Base-by-base conservation (phyloP, 2,888 invertebrate genomes). In the Tiliacea aurago region DNA sequence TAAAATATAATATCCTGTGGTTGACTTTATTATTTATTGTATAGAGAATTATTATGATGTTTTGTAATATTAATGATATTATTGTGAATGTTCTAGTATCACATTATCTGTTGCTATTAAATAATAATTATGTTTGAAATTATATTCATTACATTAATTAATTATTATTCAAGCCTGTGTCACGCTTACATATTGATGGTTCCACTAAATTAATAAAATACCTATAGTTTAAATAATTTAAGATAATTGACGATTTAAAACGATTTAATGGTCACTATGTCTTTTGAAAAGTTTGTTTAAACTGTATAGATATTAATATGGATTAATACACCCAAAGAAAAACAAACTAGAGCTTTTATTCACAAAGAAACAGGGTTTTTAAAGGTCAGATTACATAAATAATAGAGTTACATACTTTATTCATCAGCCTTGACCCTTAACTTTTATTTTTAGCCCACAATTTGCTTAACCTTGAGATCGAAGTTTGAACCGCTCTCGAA, bases 21-120 rank as follows among this genome's bases (percentile, higher is more conserved):
- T 78, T 37, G n/a, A 59, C 15, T 55, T 49, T n/a, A 78, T 64
- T 68, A 64, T 72, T 28, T 43, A 78, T 53, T 28, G 41, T 33
- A 43, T 33, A 33, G 13, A 67, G 2, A 41, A 41, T 49, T 55
- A 58, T 51, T 41, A n/a, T 53, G 2, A 67, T 13, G 18, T 28
- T 23, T 47, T 49, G n/a, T 59, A 33, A 41, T n/a, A 55, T 58
- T 63, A 33, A 70, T 65, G 4, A 53, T 18, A 23, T 66, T 51
- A 47, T 56, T 49, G 20, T 72, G 33, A 58, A 66, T 66, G 6
- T 55, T 47, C n/a, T 49, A 33, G 15, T 33, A 11, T 51, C 5
- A 73, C 13, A 47, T 7, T 58, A 33, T 62, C 0, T 41, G 10
- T 49, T 55, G 6, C n/a, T 55, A 13, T 18, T 41, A 20, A 45